A percentile compares a stretch with the other conserved stretches of the same genome.
These are phyloP conservation scores for Hylomyscus alleni DNA, from an alignment of 2,797 vertebrate species.

Conservation along the genomic window DNA sequence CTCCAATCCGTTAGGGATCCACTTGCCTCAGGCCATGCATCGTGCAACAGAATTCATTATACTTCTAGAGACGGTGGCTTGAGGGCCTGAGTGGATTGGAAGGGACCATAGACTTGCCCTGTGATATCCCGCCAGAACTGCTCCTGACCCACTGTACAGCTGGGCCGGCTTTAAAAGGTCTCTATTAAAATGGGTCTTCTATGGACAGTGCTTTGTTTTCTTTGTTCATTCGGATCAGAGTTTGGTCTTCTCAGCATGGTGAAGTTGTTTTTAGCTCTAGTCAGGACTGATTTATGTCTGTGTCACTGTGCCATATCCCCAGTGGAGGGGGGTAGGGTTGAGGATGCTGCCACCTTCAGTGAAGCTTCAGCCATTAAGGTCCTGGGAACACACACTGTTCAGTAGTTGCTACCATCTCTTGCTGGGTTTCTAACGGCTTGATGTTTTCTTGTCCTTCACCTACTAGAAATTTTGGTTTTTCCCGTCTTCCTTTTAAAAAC, in stretches of 20 bases:
- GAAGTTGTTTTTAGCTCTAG: background rate
- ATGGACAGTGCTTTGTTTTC: background rate
- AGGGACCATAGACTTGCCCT: background rate
- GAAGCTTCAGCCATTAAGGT: background rate
- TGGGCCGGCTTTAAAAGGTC: background rate
- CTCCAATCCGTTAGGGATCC: background rate
- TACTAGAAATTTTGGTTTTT: slow-evolving; percentile 9
- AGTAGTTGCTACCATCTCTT: background rate
- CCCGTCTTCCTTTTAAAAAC: background rate
- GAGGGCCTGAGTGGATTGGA: slow-evolving; percentile 23
- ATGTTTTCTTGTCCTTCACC: slow-evolving; percentile 15
- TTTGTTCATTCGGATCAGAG: slow-evolving; percentile 41
- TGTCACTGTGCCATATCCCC: background rate
- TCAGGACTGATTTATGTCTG: background rate
- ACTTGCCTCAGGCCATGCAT: background rate
- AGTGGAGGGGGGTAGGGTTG: background rate
- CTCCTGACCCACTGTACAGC: background rate
- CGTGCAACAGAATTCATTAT: background rate
- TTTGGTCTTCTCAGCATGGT: background rate
- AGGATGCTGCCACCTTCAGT: accelerated
- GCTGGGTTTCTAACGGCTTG: background rate
- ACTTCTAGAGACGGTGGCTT: background rate
- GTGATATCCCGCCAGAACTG: background rate
- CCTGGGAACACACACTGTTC: background rate
- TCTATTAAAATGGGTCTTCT: slow-evolving; percentile 24